phyloP scores from a whole-genome alignment of 2,113 vertebrate genomes.

The Hippocampus abdominalis region DNA sequence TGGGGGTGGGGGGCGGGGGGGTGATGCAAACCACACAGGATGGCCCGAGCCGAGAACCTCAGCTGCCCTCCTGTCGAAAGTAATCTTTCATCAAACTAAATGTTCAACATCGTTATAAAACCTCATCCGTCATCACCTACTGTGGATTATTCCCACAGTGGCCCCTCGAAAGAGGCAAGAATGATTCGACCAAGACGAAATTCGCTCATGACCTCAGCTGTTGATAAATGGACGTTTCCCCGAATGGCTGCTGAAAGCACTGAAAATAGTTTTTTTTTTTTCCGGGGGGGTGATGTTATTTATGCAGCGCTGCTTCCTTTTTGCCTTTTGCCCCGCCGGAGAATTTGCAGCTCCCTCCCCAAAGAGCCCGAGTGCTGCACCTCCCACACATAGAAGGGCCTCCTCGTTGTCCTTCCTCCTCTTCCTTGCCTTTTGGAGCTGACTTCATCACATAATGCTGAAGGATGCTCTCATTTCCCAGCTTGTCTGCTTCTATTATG shows the following conservation, averaged over 20 bases:
- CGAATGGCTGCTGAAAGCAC: conserved; percentile 6
- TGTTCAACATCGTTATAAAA: background rate
- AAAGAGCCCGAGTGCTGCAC: conserved; percentile 26
- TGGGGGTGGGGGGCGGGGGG: no score
- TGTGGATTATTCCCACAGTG: conserved; percentile 3
- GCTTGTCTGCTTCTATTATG: background rate
- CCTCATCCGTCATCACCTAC: background rate
- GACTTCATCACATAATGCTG: background rate
- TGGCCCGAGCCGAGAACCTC: background rate
- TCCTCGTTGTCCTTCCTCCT: background rate
- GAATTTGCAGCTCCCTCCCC: conserved; percentile 44
- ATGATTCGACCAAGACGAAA: conserved; percentile 4
- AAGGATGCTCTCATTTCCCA: background rate
- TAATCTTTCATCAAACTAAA: background rate
- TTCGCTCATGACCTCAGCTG: conserved; percentile 17
- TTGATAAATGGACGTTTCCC: conserved; percentile 16
- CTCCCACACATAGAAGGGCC: conserved; percentile 48
- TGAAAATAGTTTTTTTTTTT: conserved; percentile 16
- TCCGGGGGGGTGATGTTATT: conserved; percentile 16
- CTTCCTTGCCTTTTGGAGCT: background rate
- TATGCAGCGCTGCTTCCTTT: conserved; percentile 32
- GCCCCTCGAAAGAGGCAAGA: background rate
- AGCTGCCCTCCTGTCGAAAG: background rate
- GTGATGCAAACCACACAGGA: background rate
- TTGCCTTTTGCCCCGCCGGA: conserved; percentile 24